Evolutionary conservation across 64 coral and sea anemone genomes (phyloP), one percentile per base, ranked within the genome.

Genomic region (Acropora tenuis): DNA sequence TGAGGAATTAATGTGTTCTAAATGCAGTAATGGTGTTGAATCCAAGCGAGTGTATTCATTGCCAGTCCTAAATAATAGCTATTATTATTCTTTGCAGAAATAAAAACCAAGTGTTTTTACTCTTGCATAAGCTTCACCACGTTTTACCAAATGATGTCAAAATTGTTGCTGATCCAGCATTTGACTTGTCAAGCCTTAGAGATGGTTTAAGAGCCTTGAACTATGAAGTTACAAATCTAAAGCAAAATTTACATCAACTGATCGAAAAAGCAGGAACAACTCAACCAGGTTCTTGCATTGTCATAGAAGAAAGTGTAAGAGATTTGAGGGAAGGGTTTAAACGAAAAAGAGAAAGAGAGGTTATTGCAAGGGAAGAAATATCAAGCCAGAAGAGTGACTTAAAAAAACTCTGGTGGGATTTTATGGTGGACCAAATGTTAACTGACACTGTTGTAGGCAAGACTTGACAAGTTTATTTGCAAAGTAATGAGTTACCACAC

Each of bases 51-150:
- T 55, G 52, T 55, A 5, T 55, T 5, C 52, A 55, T 7, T 1
- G 10, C 52, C 52, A 55, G 10, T 55, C 30, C 30, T 30, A 30
- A 30, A 30, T 30, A 30, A 30, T 30, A 30, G 30, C 30, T 30
- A n/a, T n/a, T n/a, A 6, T 71, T 13, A 41, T 17, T 46, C 17
- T 17, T 85, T 43, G 19, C n/a, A 85, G 82, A 85, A 72, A 85
- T 46, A 85, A 85, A 65, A 49, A 85, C 1, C 82, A 85, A 85
- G 65, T 72, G 41, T 85, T 48, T 65, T 44, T 72, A 7, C 43
- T 85, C 15, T 46, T 71, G 4, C 82, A 85, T 17, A 50, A 43
- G 47, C 46, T 85, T 2, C 82, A 43, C 4, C 82, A 85, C 48
- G 18, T 48, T 19, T 48, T 85, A 40, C 82, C 82, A 2, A 41